Conservation (phyloP, 2,797 vertebrate genomes). For the Macroramphosus scolopax region DNA sequence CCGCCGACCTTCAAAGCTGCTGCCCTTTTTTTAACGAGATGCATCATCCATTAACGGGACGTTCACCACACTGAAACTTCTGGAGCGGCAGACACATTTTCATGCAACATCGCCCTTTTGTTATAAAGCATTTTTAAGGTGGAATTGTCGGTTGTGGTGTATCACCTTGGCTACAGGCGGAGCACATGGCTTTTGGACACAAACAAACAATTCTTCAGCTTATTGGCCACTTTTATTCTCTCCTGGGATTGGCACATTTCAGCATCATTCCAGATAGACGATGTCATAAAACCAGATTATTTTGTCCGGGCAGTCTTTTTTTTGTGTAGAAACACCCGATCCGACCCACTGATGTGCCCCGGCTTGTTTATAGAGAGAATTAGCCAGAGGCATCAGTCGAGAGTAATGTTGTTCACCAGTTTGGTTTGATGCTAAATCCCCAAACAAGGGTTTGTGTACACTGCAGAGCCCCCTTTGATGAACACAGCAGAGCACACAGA, state of each 20-base stretch:
- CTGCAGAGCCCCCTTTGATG: conserved; percentile 71
- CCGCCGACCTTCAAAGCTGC: conserved; percentile 51
- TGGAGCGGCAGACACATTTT: no score
- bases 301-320: conserved; percentile 14
- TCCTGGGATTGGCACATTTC: conserved; percentile 4
- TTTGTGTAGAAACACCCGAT: conserved; percentile 13
- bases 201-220: no score
- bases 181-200: conserved; percentile 18
- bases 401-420: conserved; percentile 50
- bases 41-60: conserved; percentile 24
- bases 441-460: conserved; percentile 66
- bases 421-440: conserved; percentile 64
- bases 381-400: conserved; percentile 56
- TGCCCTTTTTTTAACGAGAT: conserved; percentile 29
- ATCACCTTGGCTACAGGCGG: no score
- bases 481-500: conserved; percentile 61
- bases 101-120: no score
- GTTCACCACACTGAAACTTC: no score
- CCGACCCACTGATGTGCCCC: conserved; percentile 33
- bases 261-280: conserved; percentile 14
- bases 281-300: conserved; percentile 18
- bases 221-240: conserved; percentile 14
- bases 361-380: conserved; percentile 65
- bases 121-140: no score
- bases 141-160: not conserved